These are phyloP conservation scores for Chunga burmeisteri DNA, from an alignment of 2,113 vertebrate species.

Conservation along the genomic window DNA sequence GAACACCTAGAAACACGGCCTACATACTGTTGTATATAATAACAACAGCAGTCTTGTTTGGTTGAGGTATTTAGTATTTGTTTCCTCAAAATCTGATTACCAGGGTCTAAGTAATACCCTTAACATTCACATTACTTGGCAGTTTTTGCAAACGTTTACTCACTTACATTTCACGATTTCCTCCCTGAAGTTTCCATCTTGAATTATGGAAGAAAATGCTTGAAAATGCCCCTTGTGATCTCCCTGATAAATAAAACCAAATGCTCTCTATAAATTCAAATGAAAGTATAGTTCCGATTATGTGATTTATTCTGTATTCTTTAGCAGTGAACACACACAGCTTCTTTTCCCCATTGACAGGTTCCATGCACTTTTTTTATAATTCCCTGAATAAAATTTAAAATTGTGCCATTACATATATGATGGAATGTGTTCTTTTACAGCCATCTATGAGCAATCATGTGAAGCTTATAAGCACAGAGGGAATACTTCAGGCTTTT, in stretches of 20 bases:
- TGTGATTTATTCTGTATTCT: neutral
- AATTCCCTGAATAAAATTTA: neutral
- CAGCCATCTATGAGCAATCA: conserved; percentile 91
- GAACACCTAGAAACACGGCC: neutral
- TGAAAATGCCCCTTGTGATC: neutral
- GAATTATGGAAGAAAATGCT: neutral
- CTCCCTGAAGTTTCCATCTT: neutral
- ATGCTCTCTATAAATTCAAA: neutral
- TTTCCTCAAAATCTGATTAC: neutral
- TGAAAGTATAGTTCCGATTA: neutral
- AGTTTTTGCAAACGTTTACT: neutral
- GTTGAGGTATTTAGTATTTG: neutral
- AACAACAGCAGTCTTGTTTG: neutral
- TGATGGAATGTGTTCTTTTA: conserved; percentile 31
- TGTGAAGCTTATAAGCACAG: conserved; percentile 95
- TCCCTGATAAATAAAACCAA: neutral
- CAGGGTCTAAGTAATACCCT: neutral
- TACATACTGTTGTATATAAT: neutral
- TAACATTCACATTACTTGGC: neutral
- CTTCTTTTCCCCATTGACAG: neutral
- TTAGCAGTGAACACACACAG: neutral
- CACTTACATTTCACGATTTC: neutral
- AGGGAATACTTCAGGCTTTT: conserved; percentile 89
- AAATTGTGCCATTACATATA: neutral
- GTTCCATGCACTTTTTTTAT: neutral